Evolutionary conservation across 2,888 invertebrate species (phyloP), one percentile per base, ranked within the genome.

Genomic region (Fragum fragum): DNA sequence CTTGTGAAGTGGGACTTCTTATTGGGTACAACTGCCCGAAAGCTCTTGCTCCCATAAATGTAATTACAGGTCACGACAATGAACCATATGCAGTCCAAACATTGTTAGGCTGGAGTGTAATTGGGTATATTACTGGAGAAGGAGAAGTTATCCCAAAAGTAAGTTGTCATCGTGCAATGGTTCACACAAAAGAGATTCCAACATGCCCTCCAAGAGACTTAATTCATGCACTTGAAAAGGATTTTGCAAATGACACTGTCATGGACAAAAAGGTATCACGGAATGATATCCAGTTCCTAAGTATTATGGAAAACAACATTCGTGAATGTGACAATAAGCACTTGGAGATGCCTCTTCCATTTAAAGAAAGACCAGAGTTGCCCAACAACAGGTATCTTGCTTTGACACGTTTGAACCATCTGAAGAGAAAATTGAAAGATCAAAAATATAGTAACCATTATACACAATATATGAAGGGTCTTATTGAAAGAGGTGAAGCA

Each of bases 1-100:
- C 75, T 0, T 81, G 81, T 83, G 84, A 87, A 5, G 57, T 87
- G 16, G 87, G 84, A n/a, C 55, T 86, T 0, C 52, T 86, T 0
- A 76, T 87, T 11, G 84, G 84, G 0, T 80, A 81, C 57, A 80
- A 81, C 32, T 83, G 80, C 39, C 79, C 87, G 0, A 63, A 75
- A 32, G 83, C 83, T 2, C 70, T 86, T 14, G 85, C 77, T 0
- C 87, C 85, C 16, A 66, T 53, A 53, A 73, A 73, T 28, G 55
- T 76, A 0, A 14, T 86, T 5, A 21, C 16, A 1, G 81, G 80
- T 3, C 16, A 47, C 1, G 69, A 59, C 0, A 79, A 73, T 21
- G 66, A 86, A 39, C 87, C 86, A 18, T 83, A 81, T 53, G 86
- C 72, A 16, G 61, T 81, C 1, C 42, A 77, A 23, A 87, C 87